phyloP scores from a whole-genome alignment of 2,888 invertebrate species.

The Marasmarcha lunaedactyla region DNA sequence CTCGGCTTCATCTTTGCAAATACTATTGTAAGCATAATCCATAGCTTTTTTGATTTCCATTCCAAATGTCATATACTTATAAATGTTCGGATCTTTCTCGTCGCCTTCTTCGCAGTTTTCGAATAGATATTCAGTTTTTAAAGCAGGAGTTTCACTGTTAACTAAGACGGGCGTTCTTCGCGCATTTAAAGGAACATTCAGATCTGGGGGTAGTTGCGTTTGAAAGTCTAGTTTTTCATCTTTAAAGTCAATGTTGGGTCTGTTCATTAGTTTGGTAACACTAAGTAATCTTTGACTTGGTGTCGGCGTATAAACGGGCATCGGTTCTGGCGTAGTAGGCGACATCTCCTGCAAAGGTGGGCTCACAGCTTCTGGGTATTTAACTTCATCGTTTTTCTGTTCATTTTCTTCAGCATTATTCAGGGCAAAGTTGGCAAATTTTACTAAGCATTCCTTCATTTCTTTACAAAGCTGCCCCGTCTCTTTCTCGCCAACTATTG shows the following conservation, averaged over 20 bases:
- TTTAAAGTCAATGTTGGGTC: conserved; percentile 17
- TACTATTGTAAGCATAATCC: conserved; percentile 60
- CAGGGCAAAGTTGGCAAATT: conserved; percentile 47
- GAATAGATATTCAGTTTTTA: conserved; percentile 20
- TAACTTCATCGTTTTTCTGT: conserved; percentile 16
- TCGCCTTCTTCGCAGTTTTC: conserved; percentile 17
- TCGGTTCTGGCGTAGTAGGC: conserved; percentile 39
- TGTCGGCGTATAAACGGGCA: conserved; percentile 41
- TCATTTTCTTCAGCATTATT: conserved; percentile 27
- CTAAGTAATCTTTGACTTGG: conserved; percentile 37
- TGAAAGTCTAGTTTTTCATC: conserved; percentile 28
- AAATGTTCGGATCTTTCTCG: conserved; percentile 37
- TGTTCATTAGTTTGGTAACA: conserved; percentile 38
- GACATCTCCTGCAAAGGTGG: conserved; percentile 59
- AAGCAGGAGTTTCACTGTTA: conserved; percentile 7
- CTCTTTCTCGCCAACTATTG: conserved; percentile 37
- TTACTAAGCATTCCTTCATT: conserved; percentile 53
- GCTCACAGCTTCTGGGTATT: conserved; percentile 51
- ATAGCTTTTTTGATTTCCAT: conserved; percentile 58
- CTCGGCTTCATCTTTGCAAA: conserved; percentile 41
- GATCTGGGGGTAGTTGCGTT: conserved; percentile 26
- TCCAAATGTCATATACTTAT: conserved; percentile 52
- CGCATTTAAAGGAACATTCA: conserved; percentile 39
- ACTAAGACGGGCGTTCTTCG: conserved; percentile 26
- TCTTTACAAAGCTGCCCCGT: conserved; percentile 28